Evolutionary conservation across 2,797 vertebrate species (phyloP).

Genomic region (Scolopax rusticola): DNA sequence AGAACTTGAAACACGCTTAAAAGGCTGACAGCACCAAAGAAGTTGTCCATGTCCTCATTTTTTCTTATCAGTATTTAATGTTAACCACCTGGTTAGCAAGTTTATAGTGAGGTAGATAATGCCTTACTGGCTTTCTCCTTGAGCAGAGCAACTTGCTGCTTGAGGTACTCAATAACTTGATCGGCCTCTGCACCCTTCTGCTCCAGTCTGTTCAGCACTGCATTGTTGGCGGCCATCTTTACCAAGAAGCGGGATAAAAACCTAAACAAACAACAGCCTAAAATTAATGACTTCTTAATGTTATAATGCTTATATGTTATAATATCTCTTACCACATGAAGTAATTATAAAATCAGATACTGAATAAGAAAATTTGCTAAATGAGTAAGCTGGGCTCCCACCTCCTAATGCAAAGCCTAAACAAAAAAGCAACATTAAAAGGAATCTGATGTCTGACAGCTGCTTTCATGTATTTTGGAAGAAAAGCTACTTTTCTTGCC

Average conservation of each 20-base stretch:
- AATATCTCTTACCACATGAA: neutral
- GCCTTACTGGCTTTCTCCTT: slow-evolving; percentile 97
- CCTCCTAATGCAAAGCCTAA: neutral
- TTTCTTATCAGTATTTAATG: neutral
- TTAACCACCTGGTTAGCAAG: neutral
- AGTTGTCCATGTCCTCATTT: neutral
- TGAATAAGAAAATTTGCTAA: neutral
- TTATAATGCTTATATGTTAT: neutral
- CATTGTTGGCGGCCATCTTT: slow-evolving; percentile 91
- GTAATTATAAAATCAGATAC: neutral
- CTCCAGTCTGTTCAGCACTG: slow-evolving; percentile 90
- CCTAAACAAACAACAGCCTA: slow-evolving; percentile 77
- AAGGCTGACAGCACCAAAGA: neutral
- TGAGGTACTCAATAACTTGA: slow-evolving; percentile 96
- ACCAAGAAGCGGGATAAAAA: slow-evolving; percentile 83
- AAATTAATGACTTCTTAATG: slow-evolving; percentile 3
- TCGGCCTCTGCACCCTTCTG: slow-evolving; percentile 95
- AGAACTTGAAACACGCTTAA: neutral
- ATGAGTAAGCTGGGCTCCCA: neutral
- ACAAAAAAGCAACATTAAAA: neutral
- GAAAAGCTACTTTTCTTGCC: neutral
- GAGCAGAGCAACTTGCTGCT: slow-evolving; percentile 94
- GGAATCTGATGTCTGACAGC: neutral
- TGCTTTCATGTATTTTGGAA: slow-evolving; percentile 6
- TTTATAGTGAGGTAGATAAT: neutral